A percentile compares a stretch with the other conserved stretches of the same genome.
Conservation (phyloP, 2,888 invertebrate species). For the Meloe dianella region DNA sequence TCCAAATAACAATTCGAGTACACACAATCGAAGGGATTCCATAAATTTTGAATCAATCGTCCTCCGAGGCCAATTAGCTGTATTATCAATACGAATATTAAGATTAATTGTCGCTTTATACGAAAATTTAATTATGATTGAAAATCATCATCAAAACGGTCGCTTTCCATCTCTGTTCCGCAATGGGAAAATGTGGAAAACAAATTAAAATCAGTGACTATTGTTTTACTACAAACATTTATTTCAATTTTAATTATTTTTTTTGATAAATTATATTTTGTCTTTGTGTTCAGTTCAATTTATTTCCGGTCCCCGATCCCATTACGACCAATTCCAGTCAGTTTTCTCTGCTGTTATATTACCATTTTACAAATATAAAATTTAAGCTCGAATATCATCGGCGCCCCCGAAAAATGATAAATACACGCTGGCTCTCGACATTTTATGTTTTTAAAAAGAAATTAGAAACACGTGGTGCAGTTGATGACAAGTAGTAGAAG, state of each 20-base stretch:
- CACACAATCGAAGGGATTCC: conserved; percentile 21
- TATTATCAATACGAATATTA: conserved; percentile 28
- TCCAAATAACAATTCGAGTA: neutral
- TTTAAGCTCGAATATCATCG: conserved; percentile 28
- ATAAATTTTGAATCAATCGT: conserved; percentile 29
- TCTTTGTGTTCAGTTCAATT: neutral
- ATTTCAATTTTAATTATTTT: conserved; percentile 28
- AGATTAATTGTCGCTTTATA: conserved; percentile 27
- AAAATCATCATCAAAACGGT: conserved; percentile 18
- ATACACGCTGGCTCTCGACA: conserved; percentile 10
- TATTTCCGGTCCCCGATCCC: conserved; percentile 1
- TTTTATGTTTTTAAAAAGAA: conserved; percentile 8
- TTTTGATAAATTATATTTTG: conserved; percentile 20
- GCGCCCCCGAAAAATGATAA: conserved; percentile 23
- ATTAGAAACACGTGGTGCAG: conserved; percentile 12
- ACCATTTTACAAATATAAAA: conserved; percentile 15
- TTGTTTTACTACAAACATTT: conserved; percentile 25
- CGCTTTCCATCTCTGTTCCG: neutral
- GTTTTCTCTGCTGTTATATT: conserved; percentile 14
- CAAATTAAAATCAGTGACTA: conserved; percentile 24
- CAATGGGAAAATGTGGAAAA: neutral
- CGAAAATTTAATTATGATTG: conserved; percentile 20
- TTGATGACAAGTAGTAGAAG: neutral
- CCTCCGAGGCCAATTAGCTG: conserved; percentile 24
- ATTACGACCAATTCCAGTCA: neutral